phyloP scores from a whole-genome alignment of 1,140 invertebrate species.

The Augochlora pura region DNA sequence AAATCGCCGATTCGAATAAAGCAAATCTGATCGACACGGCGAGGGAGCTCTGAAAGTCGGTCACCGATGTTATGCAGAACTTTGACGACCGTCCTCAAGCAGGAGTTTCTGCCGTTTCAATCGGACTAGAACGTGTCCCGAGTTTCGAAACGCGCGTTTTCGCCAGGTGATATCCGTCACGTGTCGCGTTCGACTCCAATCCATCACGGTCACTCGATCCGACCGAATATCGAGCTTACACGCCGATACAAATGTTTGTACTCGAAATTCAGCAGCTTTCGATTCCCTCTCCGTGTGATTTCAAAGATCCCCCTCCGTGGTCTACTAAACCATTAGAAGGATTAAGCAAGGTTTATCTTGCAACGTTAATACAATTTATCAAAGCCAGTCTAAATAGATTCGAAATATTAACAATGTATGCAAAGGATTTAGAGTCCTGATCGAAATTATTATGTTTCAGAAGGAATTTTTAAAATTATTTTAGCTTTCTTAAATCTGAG shows the following conservation, averaged over 20 bases:
- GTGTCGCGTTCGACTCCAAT: slow-evolving; percentile 63
- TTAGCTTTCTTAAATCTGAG: too few species aligned
- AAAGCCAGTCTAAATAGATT: too few species aligned
- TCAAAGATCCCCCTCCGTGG: background rate
- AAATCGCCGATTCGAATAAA: background rate
- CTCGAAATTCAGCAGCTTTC: background rate
- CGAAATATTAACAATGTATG: too few species aligned
- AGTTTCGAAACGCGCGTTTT: slow-evolving; percentile 56
- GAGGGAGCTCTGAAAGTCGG: background rate
- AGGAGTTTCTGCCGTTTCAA: background rate
- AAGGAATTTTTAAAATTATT: too few species aligned
- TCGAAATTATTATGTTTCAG: too few species aligned
- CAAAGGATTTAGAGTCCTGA: too few species aligned
- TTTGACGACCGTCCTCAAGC: background rate
- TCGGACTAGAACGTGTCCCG: background rate
- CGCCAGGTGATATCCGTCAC: slow-evolving; percentile 59
- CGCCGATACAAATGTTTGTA: background rate
- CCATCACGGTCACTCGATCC: slow-evolving; percentile 56
- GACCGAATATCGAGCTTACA: slow-evolving; percentile 2
- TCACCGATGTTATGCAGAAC: background rate
- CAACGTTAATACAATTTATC: too few species aligned
- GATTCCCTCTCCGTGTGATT: background rate
- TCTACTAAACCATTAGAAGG: background rate
- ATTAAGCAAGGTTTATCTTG: too few species aligned
- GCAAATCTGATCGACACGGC: background rate